phyloP scores from a whole-genome alignment of 2,888 invertebrate genomes.

The Herminia tarsipennalis region DNA sequence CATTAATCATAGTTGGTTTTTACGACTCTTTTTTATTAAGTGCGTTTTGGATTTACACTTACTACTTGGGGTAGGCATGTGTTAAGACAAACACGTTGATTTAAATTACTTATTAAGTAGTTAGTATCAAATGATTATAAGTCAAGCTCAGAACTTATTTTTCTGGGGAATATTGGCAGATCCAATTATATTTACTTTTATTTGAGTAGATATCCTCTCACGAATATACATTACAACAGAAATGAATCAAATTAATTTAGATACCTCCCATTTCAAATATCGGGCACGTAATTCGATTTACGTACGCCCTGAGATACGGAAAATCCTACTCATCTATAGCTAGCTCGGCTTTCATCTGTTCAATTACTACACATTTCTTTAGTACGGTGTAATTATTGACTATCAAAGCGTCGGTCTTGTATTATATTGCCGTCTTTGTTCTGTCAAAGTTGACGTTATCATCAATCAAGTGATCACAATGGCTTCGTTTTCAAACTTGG shows the following conservation, averaged over 20 bases:
- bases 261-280: no score
- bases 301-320: no score
- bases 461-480: slow-evolving; percentile 23
- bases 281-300: no score
- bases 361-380: neutral
- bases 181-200: no score
- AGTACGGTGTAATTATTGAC: slow-evolving; percentile 10
- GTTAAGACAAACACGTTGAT: no score
- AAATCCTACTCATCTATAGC: no score
- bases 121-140: neutral
- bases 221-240: neutral
- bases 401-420: slow-evolving; percentile 5
- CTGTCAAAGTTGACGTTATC: slow-evolving; percentile 21
- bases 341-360: slow-evolving; percentile 11
- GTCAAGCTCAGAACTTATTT: neutral
- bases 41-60: no score
- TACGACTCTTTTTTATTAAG: no score
- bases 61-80: no score
- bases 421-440: slow-evolving; percentile 8
- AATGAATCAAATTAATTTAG: no score
- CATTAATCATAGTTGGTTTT: slow-evolving; percentile 1
- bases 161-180: neutral
- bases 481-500: slow-evolving; percentile 14
- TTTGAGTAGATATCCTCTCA: neutral
- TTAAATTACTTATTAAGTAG: no score